Percentiles rank a stretch among this genome's conserved stretches.
phyloP scores from a whole-genome alignment of 2,113 vertebrate genomes.

The Mus pahari region DNA sequence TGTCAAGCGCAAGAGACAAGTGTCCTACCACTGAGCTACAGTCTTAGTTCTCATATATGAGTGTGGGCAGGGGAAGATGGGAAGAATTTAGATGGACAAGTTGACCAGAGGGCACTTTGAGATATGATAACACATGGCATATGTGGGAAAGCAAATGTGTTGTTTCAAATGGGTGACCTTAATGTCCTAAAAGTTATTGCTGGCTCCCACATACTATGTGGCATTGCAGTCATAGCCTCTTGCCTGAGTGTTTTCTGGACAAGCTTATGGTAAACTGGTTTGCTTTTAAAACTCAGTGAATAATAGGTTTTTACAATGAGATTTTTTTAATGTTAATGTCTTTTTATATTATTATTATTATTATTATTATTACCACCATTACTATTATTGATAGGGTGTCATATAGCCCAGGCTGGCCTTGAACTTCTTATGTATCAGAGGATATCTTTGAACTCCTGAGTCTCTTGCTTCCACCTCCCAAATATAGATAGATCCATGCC shows the following conservation, averaged over 20 bases:
- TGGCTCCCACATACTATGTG: neutral
- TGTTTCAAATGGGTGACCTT: neutral
- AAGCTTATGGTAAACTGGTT: neutral
- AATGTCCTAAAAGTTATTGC: neutral
- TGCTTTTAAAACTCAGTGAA: conserved; percentile 26
- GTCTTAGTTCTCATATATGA: neutral
- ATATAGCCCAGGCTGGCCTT: neutral
- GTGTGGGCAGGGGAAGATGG: neutral
- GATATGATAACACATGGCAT: neutral
- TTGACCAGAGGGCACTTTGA: conserved; percentile 19
- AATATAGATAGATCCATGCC: neutral
- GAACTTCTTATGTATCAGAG: neutral
- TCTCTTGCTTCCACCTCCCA: too few species aligned
- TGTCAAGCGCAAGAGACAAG: neutral
- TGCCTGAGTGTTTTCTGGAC: neutral
- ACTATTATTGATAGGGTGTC: neutral
- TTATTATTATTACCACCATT: too few species aligned
- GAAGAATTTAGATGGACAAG: conserved; percentile 11
- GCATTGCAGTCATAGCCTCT: neutral
- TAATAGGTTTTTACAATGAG: conserved; percentile 8
- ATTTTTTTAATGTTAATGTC: conserved; percentile 48
- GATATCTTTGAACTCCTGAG: neutral
- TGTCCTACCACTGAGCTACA: neutral
- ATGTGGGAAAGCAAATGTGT: neutral
- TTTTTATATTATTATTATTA: neutral